These are phyloP conservation scores for Drosophila macrospina DNA, from an alignment of 2,888 invertebrate species.

Conservation along the genomic window DNA sequence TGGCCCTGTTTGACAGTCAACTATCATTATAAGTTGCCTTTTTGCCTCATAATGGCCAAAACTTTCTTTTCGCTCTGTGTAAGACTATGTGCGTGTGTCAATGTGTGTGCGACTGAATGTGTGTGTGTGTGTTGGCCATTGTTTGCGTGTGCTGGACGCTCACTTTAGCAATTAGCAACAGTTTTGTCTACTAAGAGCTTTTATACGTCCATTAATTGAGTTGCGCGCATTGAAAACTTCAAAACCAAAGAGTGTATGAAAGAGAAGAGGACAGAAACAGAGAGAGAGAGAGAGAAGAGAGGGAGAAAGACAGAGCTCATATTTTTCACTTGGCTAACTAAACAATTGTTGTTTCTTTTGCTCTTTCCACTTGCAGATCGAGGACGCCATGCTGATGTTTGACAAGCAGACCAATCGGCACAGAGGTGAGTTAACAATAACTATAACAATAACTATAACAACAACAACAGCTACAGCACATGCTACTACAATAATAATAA, in stretches of 20 bases:
- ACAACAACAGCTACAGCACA: neutral
- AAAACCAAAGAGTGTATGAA: conserved; percentile 27
- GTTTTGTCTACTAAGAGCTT: conserved; percentile 78
- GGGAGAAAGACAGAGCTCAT: conserved; percentile 22
- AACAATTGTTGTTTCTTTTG: conserved; percentile 18
- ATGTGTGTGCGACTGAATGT: conserved; percentile 18
- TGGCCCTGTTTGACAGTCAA: conserved; percentile 72
- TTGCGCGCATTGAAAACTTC: conserved; percentile 60
- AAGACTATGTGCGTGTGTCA: conserved; percentile 14
- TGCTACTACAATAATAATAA: neutral
- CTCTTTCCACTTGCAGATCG: conserved; percentile 91
- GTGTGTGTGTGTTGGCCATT: conserved; percentile 37
- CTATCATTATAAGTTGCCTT: conserved; percentile 83
- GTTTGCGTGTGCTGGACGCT: conserved; percentile 37
- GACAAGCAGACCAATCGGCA: conserved; percentile 99
- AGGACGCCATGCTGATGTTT: conserved; percentile 99
- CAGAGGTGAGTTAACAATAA: conserved; percentile 91
- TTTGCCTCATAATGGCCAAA: conserved; percentile 82
- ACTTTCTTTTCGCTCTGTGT: conserved; percentile 47
- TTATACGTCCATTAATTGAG: conserved; percentile 80
- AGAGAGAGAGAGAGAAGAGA: conserved; percentile 25
- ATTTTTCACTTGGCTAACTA: conserved; percentile 44
- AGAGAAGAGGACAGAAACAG: conserved; percentile 15
- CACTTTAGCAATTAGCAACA: conserved; percentile 79
- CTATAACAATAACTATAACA: conserved; percentile 11